These are phyloP conservation scores for Cabera pusaria DNA, from an alignment of 2,888 invertebrate species.

Conservation along the genomic window DNA sequence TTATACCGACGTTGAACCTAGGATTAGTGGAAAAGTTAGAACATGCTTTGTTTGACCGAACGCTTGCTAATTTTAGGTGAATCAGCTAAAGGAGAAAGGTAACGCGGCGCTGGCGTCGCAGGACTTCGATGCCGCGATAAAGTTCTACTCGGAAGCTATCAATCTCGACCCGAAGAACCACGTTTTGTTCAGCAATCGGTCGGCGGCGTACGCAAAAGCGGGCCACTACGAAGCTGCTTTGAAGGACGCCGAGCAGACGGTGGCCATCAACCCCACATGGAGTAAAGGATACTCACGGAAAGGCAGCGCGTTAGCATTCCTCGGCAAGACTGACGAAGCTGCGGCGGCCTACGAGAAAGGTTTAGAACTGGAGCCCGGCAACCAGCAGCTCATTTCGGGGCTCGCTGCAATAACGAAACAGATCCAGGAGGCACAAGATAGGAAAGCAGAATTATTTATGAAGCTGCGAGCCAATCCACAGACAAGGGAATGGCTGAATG, in stretches of 20 bases:
- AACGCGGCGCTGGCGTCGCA: slow-evolving; percentile 92
- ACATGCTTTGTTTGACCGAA: slow-evolving; percentile 22
- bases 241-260: slow-evolving; percentile 93
- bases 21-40: slow-evolving; percentile 23
- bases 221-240: slow-evolving; percentile 89
- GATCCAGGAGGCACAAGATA: slow-evolving; percentile 42
- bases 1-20: slow-evolving; percentile 50
- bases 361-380: slow-evolving; percentile 87
- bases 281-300: slow-evolving; percentile 95
- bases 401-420: slow-evolving; percentile 84
- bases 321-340: slow-evolving; percentile 90
- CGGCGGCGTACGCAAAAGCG: slow-evolving; percentile 94
- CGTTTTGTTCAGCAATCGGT: slow-evolving; percentile 95
- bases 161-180: slow-evolving; percentile 91
- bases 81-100: slow-evolving; percentile 92
- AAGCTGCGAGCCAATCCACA: slow-evolving; percentile 87
- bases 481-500: slow-evolving; percentile 87
- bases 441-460: slow-evolving; percentile 66
- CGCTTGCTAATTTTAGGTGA: slow-evolving; percentile 84
- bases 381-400: slow-evolving; percentile 87
- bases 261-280: slow-evolving; percentile 92
- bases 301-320: slow-evolving; percentile 91
- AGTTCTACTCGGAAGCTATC: slow-evolving; percentile 92
- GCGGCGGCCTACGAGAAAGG: slow-evolving; percentile 88
- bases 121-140: slow-evolving; percentile 90